Base-by-base conservation (phyloP, 2,113 vertebrate genomes). In the Callipepla californica region DNA sequence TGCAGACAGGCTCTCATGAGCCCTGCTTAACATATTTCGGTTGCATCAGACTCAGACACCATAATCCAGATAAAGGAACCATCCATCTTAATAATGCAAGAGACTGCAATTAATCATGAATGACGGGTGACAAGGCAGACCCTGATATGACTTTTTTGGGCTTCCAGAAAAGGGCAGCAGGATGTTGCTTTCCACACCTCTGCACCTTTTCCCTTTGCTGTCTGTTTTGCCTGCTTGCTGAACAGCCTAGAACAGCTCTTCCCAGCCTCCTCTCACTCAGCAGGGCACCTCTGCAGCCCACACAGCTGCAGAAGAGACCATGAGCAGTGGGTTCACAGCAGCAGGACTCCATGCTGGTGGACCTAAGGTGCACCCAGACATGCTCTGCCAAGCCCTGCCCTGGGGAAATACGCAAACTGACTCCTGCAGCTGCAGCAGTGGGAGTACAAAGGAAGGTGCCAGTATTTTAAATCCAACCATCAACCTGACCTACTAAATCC, bases 271-370 rank as follows among this genome's bases (percentile, higher is more conserved):
- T 40, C 3, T 20, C 53, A 62, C 61, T 23, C 10, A 28, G 19
- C 66, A 67, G 78, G 74, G 47, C 20, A 62, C 55, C 74, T 75
- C 38, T 58, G 34, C n/a, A 22, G 23, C 25, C 8, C 53, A 8
- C 12, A 8, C 3, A 8, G 44, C 1, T 0, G 58, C 26, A 13
- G 50, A 0, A 0, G 59, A 22, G 34, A 19, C 45, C 18, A 25
- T 0, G 1, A 0, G 2, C 40, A 44, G n/a, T 10, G 9, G 58
- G 15, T 23, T 55, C 5, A 11, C 0, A 0, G 28, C 51, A 28
- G 55, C 55, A 36, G 30, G 16, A 7, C 11, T 1, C 45, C 65
- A 12, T 9, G 17, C 65, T 36, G 26, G 26, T 30, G 51, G 28
- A 8, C 26, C 14, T 5, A 9, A 53, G 51, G 26, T 28, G 53